Evolutionary conservation across 2,797 vertebrate genomes (phyloP).

Genomic region (Poeciliopsis turneri): DNA sequence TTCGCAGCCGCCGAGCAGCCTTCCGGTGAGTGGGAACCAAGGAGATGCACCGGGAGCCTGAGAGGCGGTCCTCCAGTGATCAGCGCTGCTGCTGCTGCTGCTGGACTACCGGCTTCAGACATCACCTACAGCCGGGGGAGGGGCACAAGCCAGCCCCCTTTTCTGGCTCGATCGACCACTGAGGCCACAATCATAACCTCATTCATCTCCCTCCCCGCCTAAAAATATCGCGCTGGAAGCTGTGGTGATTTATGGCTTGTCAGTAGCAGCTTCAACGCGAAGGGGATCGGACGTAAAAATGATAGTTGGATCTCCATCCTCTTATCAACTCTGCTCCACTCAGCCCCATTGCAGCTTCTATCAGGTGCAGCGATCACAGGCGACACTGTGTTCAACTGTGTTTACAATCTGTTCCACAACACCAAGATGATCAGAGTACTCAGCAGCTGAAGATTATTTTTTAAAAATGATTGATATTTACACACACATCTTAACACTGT

Average conservation of each 20-base stretch:
- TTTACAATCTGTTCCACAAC: not conserved
- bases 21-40: slow-evolving; percentile 65
- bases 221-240: slow-evolving; percentile 65
- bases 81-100: slow-evolving; percentile 76
- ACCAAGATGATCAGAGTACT: not conserved
- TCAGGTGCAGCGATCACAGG: slow-evolving; percentile 41
- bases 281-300: slow-evolving; percentile 50
- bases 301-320: slow-evolving; percentile 52
- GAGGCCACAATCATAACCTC: slow-evolving; percentile 72
- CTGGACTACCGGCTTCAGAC: slow-evolving; percentile 79
- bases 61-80: slow-evolving; percentile 87
- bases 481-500: not conserved
- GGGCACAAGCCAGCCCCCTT: slow-evolving; percentile 62
- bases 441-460: not conserved
- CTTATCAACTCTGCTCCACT: slow-evolving; percentile 32
- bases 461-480: not conserved
- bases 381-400: slow-evolving; percentile 40
- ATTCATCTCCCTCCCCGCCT: slow-evolving; percentile 63
- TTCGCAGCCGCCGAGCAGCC: slow-evolving; percentile 79
- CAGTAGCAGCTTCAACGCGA: slow-evolving; percentile 52
- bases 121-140: slow-evolving; percentile 81
- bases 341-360: slow-evolving; percentile 40
- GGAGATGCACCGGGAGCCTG: slow-evolving; percentile 60
- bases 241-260: slow-evolving; percentile 62
- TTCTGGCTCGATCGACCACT: slow-evolving; percentile 61